A percentile compares a stretch with the other conserved stretches of the same genome.
These are phyloP conservation scores for Mirza zaza DNA, from an alignment of 2,113 vertebrate species.

Conservation along the genomic window DNA sequence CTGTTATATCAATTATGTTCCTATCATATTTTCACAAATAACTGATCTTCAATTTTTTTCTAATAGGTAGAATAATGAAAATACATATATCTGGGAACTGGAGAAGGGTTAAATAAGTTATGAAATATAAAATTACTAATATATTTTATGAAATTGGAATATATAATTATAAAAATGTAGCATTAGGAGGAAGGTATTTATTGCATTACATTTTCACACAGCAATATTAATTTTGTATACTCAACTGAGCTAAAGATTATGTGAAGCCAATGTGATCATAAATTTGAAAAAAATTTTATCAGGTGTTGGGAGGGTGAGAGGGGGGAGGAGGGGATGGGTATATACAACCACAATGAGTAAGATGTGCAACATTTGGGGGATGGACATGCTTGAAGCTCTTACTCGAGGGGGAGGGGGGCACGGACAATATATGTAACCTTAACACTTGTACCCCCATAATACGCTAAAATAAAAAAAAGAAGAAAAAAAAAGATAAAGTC, in stretches of 20 bases:
- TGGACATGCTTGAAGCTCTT: too few relatives aligned
- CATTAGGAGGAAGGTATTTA: neutral
- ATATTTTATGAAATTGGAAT: neutral
- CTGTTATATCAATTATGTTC: neutral
- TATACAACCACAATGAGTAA: too few relatives aligned
- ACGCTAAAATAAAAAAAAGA: too few relatives aligned
- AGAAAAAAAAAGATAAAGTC: too few relatives aligned
- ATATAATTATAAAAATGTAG: neutral
- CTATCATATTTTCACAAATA: neutral
- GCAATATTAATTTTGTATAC: neutral
- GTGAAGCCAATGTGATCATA: neutral
- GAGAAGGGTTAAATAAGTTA: neutral
- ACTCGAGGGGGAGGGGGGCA: too few relatives aligned
- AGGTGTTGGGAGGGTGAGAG: too few relatives aligned
- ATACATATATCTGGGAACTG: neutral
- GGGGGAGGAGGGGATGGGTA: too few relatives aligned
- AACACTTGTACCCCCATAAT: too few relatives aligned
- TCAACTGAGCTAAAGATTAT: neutral
- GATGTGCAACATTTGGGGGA: too few relatives aligned
- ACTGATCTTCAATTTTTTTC: neutral
- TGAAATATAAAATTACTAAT: neutral
- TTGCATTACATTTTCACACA: neutral
- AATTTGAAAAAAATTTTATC: too few relatives aligned
- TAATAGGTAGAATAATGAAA: neutral
- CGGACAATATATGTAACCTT: too few relatives aligned